Evolutionary conservation across 2,113 vertebrate species (phyloP).

Genomic region (Rhagologus leucostigma): DNA sequence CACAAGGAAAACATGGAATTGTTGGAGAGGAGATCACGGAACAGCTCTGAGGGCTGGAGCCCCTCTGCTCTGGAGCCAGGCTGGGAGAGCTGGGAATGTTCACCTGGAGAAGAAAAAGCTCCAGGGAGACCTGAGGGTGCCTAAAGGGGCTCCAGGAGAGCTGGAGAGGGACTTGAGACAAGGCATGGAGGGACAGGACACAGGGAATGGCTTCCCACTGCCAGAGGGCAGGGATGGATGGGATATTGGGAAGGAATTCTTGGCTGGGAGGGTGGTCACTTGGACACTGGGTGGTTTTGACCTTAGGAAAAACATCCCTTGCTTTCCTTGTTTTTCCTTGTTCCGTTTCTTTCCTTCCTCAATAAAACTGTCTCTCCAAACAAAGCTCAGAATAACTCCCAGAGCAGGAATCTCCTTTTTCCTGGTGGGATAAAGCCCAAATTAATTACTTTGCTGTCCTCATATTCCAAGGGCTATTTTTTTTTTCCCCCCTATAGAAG

Average conservation of each 20-base stretch:
- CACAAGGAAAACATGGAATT: not conserved
- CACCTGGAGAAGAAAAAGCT: accelerated
- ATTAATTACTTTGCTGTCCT: not conserved
- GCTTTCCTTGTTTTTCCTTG: accelerated
- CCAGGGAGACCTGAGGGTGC: not conserved
- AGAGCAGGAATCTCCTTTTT: not conserved
- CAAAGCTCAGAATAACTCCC: not conserved
- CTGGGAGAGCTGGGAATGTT: not conserved
- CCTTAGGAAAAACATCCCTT: not conserved
- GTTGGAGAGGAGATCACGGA: not conserved
- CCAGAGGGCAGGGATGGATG: not conserved
- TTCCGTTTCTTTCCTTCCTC: not conserved
- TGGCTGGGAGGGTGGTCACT: not conserved
- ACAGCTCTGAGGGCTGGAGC: not conserved
- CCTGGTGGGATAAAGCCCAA: not conserved
- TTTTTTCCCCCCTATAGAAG: not conserved
- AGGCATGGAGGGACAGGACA: not conserved
- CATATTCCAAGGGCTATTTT: not conserved
- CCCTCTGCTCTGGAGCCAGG: not conserved
- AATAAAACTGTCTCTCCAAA: not conserved
- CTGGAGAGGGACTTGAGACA: not conserved
- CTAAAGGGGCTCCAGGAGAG: not conserved
- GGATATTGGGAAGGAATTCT: not conserved
- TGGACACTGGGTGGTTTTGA: not conserved
- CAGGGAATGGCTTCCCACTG: not conserved